phyloP scores from a whole-genome alignment of 2,888 invertebrate genomes.

The Calliphora vomitoria region DNA sequence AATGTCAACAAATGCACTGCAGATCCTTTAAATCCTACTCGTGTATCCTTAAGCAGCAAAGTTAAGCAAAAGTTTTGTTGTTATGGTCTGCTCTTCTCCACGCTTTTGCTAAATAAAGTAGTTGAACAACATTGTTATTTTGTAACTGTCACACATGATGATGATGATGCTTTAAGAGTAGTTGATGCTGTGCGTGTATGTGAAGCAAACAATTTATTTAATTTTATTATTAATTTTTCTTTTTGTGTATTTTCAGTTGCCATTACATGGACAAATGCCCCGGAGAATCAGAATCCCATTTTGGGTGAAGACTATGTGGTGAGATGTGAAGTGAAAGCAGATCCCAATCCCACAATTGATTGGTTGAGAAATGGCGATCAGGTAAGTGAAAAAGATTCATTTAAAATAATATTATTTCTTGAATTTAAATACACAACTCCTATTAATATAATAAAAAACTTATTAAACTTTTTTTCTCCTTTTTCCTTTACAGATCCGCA shows the following conservation, averaged over 20 bases:
- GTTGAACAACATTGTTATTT: constrained; percentile 50
- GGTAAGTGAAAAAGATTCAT: too few species aligned
- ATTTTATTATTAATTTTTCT: constrained; percentile 50
- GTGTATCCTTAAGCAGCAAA: constrained; percentile 53
- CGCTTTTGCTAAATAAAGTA: constrained; percentile 28
- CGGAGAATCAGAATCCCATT: constrained; percentile 92
- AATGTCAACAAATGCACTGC: constrained; percentile 56
- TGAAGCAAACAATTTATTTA: constrained; percentile 39
- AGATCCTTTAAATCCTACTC: constrained; percentile 52
- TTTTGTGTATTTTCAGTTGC: constrained; percentile 87
- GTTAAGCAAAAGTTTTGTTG: constrained; percentile 46
- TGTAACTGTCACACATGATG: constrained; percentile 30
- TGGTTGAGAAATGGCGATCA: constrained; percentile 92
- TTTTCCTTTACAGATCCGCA: constrained; percentile 85
- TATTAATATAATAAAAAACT: too few species aligned
- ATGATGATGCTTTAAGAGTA: too few species aligned
- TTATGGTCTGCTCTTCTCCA: constrained; percentile 12
- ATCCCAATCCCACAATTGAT: constrained; percentile 93
- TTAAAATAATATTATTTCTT: too few species aligned
- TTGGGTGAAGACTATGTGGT: constrained; percentile 91
- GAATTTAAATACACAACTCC: too few species aligned
- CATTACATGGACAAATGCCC: constrained; percentile 94
- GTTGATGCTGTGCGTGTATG: not conserved
- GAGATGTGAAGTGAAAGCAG: constrained; percentile 93
- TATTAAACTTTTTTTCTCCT: not conserved